Percentiles rank a stretch among this genome's conserved stretches.
Evolutionary conservation across 1,140 invertebrate species (phyloP).

Genomic region (Drosophila seguyi): DNA sequence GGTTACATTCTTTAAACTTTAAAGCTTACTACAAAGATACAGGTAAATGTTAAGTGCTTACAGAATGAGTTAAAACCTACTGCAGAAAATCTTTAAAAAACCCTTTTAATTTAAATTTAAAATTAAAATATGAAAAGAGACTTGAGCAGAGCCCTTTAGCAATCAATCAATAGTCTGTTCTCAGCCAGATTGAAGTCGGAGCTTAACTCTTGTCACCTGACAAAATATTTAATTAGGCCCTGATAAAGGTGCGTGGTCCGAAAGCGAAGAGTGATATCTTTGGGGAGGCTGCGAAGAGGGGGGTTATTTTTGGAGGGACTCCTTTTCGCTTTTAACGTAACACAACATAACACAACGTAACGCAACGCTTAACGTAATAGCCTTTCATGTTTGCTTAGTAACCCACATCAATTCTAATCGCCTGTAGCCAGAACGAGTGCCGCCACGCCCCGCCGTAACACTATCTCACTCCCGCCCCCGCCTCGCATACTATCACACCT

Average conservation of each 20-base stretch:
- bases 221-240: slow-evolving; percentile 49
- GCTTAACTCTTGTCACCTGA: slow-evolving; percentile 21
- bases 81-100: too few relatives aligned
- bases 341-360: slow-evolving; percentile 56
- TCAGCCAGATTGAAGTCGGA: neutral
- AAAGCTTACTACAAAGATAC: too few relatives aligned
- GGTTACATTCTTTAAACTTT: too few relatives aligned
- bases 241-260: slow-evolving; percentile 1
- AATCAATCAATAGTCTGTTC: neutral
- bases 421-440: slow-evolving; percentile 52
- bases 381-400: slow-evolving; percentile 84
- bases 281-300: neutral
- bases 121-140: too few relatives aligned
- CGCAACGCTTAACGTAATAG: slow-evolving; percentile 82
- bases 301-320: slow-evolving; percentile 13
- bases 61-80: neutral
- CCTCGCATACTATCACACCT: slow-evolving; percentile 8
- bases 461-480: slow-evolving; percentile 33
- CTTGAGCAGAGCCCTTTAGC: too few relatives aligned
- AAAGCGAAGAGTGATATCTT: neutral
- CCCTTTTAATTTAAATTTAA: too few relatives aligned
- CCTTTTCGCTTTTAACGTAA: slow-evolving; percentile 64
- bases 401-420: slow-evolving; percentile 83
- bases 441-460: slow-evolving; percentile 21
- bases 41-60: too few relatives aligned